Evolutionary conservation across 2,113 vertebrate genomes (phyloP).

Genomic region (Ancistrus triradiatus): DNA sequence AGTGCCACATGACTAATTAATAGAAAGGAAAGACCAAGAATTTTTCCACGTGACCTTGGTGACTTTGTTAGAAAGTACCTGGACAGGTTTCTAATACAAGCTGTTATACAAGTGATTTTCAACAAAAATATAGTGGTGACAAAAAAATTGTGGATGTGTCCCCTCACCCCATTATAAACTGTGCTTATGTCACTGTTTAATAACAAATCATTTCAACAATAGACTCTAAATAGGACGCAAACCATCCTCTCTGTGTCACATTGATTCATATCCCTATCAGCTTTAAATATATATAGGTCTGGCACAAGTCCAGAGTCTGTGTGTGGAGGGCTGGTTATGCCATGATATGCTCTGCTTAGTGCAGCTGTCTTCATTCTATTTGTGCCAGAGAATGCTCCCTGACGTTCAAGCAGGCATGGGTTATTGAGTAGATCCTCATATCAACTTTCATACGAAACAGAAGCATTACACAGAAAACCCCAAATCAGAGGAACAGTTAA

Average conservation of each 20-base stretch:
- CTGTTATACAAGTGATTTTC: no score
- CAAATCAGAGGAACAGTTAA: no score
- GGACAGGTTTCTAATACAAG: background rate
- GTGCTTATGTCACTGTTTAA: no score
- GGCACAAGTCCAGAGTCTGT: constrained; percentile 8
- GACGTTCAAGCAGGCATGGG: constrained; percentile 9
- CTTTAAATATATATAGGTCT: constrained; percentile 4
- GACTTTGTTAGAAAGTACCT: background rate
- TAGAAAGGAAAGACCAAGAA: background rate
- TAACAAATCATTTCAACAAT: no score
- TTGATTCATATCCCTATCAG: background rate
- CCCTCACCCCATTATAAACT: no score
- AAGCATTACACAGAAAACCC: no score
- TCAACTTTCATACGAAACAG: background rate
- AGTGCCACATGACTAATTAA: background rate
- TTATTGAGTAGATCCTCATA: background rate
- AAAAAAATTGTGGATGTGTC: no score
- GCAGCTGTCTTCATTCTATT: constrained; percentile 44
- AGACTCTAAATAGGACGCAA: constrained; percentile 22
- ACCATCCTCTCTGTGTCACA: background rate
- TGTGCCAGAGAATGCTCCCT: constrained; percentile 28
- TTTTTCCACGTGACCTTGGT: background rate
- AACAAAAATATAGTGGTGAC: no score
- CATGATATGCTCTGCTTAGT: background rate
- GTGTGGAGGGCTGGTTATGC: background rate